Evolutionary conservation across 2,113 vertebrate species (phyloP), one percentile per base, ranked within the genome.

Genomic region (Mirza zaza): DNA sequence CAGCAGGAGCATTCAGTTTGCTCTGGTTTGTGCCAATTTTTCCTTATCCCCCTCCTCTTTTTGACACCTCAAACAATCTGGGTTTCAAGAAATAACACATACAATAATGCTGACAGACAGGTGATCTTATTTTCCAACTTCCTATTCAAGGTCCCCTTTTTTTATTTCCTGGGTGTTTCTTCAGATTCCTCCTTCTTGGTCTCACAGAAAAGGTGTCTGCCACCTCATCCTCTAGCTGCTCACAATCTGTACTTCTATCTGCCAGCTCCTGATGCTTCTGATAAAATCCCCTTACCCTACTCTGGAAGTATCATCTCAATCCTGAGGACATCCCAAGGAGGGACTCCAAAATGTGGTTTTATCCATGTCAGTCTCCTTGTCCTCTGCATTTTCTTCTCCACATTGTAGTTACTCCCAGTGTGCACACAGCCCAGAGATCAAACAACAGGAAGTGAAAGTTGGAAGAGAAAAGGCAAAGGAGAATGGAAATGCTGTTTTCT

Each of bases 101-200:
- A 18, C 5, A 63, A 9, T 50, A 42, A 63, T 57, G 11, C 55
- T 42, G 88, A 61, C 11, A 3, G n/a, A 73, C 7, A 89, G 70
- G 29, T 2, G 10, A 59, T 79, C 39, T 39, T 68, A 50, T 83
- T 89, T 70, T 68, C 39, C 50, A 90, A 25, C 57, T 90, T 96
- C 39, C 45, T 77, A 79, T 14, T 82, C 50, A 48, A 95, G 52
- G 17, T 10, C 11, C 17, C 8, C 21, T 91, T 81, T 92, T 92
- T 93, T 90, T 79, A 71, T 85, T 95, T 93, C 50, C 86, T 87
- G 75, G 34, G 59, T 25, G 0, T 65, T 90, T 90, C 59, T 90
- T 89, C 42, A 70, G 14, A 39, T 27, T 89, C 21, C 21, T 93
- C 32, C 3, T 92, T 79, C 48, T 93, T 21, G 10, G n/a, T 25